phyloP scores from a whole-genome alignment of 2,113 vertebrate species.

The Leptosomus discolor region DNA sequence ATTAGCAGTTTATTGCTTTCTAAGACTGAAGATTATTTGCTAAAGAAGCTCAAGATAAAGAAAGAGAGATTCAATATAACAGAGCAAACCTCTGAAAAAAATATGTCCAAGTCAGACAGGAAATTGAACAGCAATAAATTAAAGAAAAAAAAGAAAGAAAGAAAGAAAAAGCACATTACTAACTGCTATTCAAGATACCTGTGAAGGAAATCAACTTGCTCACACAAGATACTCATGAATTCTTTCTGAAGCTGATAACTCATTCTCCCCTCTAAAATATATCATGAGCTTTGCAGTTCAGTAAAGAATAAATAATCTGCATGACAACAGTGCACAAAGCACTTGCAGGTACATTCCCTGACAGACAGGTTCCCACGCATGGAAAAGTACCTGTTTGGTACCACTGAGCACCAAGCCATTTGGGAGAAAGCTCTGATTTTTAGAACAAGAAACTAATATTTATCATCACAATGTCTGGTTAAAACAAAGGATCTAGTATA shows the following conservation, averaged over 20 bases:
- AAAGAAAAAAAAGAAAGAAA: background rate
- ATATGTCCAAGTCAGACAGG: background rate
- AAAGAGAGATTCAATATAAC: background rate
- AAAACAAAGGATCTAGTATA: background rate
- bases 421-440: background rate
- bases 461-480: background rate
- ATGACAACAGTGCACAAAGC: background rate
- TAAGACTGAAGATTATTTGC: background rate
- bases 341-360: background rate
- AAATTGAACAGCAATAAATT: background rate
- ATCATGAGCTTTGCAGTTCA: background rate
- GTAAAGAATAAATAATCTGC: background rate
- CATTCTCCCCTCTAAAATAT: background rate
- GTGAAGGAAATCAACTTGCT: background rate
- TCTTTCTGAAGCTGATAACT: background rate
- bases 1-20: background rate
- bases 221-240: background rate
- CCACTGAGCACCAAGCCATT: background rate
- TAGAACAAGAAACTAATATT: background rate
- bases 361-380: background rate
- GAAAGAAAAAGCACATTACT: background rate
- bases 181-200: background rate
- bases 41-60: background rate
- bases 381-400: background rate
- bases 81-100: background rate